phyloP scores from a whole-genome alignment of 53 echinoderm and acorn worm species.

The Patiria pectinifera region DNA sequence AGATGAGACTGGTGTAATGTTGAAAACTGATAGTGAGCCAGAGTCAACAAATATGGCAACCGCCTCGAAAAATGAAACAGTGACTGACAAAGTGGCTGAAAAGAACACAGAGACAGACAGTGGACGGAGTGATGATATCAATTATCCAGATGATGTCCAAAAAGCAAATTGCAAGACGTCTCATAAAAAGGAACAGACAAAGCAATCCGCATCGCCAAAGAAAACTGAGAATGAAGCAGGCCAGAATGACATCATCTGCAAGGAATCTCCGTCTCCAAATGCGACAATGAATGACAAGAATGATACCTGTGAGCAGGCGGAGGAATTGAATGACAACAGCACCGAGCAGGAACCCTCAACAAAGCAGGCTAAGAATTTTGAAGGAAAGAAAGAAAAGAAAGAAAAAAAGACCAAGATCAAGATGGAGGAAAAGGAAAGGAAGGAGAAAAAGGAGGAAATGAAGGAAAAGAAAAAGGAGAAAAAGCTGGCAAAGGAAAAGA shows the following conservation, averaged over 20 bases:
- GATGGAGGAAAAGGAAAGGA: neutral
- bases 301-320: neutral
- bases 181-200: constrained; percentile 5
- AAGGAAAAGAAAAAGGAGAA: neutral
- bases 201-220: neutral
- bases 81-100: neutral
- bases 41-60: neutral
- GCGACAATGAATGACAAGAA: neutral
- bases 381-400: neutral
- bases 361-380: neutral
- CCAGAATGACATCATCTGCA: neutral
- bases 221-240: neutral
- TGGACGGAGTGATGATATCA: neutral
- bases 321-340: neutral
- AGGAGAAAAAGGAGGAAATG: neutral
- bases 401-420: too few relatives aligned
- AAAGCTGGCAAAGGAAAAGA: neutral
- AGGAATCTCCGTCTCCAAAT: neutral
- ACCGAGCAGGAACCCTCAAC: neutral
- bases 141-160: neutral
- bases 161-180: constrained; percentile 7
- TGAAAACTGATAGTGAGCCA: neutral
- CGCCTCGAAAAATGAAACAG: neutral
- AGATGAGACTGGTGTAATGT: neutral
- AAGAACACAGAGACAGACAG: neutral